These are phyloP conservation scores for Trichomalopsis sarcophagae DNA, from an alignment of 1,140 invertebrate species.

Conservation along the genomic window DNA sequence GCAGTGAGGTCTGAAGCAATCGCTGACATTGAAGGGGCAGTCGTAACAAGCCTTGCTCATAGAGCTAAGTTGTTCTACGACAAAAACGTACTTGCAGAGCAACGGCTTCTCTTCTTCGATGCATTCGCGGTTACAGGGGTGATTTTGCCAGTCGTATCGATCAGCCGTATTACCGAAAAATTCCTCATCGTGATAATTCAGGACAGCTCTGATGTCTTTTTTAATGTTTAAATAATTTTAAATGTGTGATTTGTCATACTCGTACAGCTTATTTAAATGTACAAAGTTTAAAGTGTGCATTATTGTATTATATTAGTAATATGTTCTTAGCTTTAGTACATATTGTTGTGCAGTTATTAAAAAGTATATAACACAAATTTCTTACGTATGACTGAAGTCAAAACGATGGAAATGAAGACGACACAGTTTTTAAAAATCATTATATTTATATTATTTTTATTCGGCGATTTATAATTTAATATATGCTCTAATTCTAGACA, in stretches of 20 bases:
- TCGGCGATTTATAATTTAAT: background rate
- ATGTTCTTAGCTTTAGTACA: too few relatives aligned
- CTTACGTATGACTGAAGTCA: background rate
- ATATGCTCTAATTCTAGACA: too few relatives aligned
- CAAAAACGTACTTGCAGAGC: conserved; percentile 54
- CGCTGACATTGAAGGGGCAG: conserved; percentile 70
- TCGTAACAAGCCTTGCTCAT: conserved; percentile 69
- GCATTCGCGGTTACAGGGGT: conserved; percentile 75
- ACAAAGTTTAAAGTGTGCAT: too few relatives aligned
- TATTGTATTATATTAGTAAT: too few relatives aligned
- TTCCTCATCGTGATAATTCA: background rate
- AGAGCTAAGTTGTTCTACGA: conserved; percentile 53
- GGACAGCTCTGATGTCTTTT: background rate
- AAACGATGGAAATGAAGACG: background rate
- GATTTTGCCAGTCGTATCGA: background rate
- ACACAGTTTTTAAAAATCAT: background rate
- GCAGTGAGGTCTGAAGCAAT: conserved; percentile 73
- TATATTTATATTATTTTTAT: background rate
- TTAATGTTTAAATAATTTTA: too few relatives aligned
- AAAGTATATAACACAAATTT: background rate
- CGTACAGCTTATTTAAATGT: too few relatives aligned
- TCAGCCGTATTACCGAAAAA: background rate
- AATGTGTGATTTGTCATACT: too few relatives aligned
- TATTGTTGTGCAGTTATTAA: too few relatives aligned
- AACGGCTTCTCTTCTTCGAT: conserved; percentile 8